Evolutionary conservation across 2,113 vertebrate genomes (phyloP).

Genomic region (Galemys pyrenaicus): DNA sequence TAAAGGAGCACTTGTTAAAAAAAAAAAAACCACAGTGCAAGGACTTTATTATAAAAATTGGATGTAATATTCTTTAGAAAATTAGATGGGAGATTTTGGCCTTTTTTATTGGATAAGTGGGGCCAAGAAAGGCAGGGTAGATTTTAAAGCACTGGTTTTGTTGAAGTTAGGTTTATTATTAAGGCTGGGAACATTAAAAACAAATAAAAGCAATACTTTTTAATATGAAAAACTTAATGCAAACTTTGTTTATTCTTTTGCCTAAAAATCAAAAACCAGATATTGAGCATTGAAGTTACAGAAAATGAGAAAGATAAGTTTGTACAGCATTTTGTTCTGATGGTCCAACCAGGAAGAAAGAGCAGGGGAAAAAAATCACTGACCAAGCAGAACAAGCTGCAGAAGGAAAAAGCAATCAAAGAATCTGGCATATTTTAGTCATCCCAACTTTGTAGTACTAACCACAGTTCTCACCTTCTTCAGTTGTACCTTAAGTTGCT

Average conservation of each 20-base stretch:
- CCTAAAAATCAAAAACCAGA: conserved; percentile 56
- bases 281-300: conserved; percentile 1
- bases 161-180: conserved; percentile 76
- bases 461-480: not conserved
- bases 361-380: not conserved
- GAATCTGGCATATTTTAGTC: not conserved
- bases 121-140: conserved; percentile 78
- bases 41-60: conserved; percentile 68
- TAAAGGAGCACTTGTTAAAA: conserved; percentile 68
- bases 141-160: conserved; percentile 77
- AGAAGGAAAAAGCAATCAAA: not conserved
- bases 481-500: conserved; percentile 4
- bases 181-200: conserved; percentile 70
- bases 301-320: conserved; percentile 10
- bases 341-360: not conserved
- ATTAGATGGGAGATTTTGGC: conserved; percentile 65
- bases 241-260: conserved; percentile 73
- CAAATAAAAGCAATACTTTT: conserved; percentile 81
- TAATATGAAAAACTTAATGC: conserved; percentile 73
- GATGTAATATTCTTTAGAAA: conserved; percentile 69
- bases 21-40: conserved; percentile 63
- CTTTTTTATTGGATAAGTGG: conserved; percentile 66
- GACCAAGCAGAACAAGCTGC: conserved; percentile 14
- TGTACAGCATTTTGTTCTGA: conserved; percentile 53
- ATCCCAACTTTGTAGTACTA: not conserved